phyloP scores from a whole-genome alignment of 2,888 invertebrate genomes.

The Eristalis arbustorum region DNA sequence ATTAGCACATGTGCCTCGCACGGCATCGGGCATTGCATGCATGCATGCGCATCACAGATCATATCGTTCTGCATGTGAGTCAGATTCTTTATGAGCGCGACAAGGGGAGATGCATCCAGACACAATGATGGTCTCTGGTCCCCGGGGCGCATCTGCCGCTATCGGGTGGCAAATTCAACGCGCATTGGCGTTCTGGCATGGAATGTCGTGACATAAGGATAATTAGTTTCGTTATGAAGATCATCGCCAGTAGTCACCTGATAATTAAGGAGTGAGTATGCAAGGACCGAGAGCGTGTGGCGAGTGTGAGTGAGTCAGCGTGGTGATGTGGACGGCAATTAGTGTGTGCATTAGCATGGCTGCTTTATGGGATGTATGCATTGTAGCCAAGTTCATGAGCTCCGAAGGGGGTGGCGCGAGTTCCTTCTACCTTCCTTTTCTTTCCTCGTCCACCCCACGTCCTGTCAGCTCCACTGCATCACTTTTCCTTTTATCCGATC shows the following conservation, averaged over 20 bases:
- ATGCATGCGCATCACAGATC: conserved; percentile 31
- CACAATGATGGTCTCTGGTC: conserved; percentile 41
- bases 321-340: neutral
- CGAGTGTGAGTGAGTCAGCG: neutral
- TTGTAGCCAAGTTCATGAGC: no score
- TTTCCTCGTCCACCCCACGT: neutral
- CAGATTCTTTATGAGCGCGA: conserved; percentile 12
- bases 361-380: conserved; percentile 41
- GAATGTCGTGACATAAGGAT: conserved; percentile 68
- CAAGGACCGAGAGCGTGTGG: conserved; percentile 6
- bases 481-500: neutral
- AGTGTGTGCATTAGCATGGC: conserved; percentile 33
- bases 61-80: conserved; percentile 35
- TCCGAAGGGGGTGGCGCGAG: no score
- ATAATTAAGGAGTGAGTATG: conserved; percentile 58
- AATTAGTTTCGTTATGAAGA: conserved; percentile 67
- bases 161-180: neutral
- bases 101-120: conserved; percentile 46
- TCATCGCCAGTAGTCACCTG: conserved; percentile 54
- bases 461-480: neutral
- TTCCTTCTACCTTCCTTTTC: no score
- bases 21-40: conserved; percentile 24
- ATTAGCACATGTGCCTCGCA: conserved; percentile 53
- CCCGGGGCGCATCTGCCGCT: neutral
- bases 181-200: conserved; percentile 27